These are phyloP conservation scores for Theretra japonica DNA, from an alignment of 2,888 invertebrate genomes.

Conservation along the genomic window DNA sequence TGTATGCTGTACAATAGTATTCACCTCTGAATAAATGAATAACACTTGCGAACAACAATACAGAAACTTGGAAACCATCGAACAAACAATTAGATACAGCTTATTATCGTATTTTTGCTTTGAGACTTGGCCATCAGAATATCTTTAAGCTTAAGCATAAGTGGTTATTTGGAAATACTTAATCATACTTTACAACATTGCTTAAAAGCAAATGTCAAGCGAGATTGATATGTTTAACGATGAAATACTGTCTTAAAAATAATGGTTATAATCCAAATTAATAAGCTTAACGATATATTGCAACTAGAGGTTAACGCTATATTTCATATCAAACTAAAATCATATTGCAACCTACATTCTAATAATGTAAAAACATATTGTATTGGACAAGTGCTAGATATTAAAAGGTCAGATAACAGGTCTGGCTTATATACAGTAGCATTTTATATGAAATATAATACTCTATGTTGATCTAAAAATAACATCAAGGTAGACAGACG, in stretches of 20 bases:
- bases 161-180: background rate
- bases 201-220: slow-evolving; percentile 2
- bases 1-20: background rate
- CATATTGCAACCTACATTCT: background rate
- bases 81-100: slow-evolving; percentile 3
- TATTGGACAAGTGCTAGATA: background rate
- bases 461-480: slow-evolving; percentile 1
- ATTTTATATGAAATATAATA: background rate
- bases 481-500: slow-evolving; percentile 10
- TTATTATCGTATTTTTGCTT: background rate
- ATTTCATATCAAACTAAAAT: background rate
- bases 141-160: background rate
- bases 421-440: background rate
- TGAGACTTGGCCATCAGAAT: background rate
- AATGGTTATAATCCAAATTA: background rate
- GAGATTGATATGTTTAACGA: background rate
- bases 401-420: background rate
- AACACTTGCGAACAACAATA: background rate
- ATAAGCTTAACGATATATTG: background rate
- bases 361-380: background rate
- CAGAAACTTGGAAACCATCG: background rate
- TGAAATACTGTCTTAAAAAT: background rate
- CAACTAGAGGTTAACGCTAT: background rate
- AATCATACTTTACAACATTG: background rate
- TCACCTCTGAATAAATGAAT: background rate